Base-by-base conservation (phyloP, 2,797 vertebrate species). In the Eremophila alpestris region DNA sequence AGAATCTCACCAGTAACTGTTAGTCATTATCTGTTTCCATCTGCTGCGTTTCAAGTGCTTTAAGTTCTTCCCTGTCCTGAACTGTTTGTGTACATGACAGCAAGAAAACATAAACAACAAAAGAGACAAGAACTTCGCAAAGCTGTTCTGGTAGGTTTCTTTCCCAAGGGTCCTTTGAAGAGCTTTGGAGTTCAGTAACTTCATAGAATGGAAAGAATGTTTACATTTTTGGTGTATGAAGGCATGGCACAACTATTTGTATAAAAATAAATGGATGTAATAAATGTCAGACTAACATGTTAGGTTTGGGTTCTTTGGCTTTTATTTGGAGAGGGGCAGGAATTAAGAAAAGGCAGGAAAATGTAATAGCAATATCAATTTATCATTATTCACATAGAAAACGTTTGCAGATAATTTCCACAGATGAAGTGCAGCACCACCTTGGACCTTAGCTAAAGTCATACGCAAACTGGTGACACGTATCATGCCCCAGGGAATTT, bases 221-320 rank as follows among this genome's bases (percentile, higher is more conserved):
- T 85, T 78, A 86, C 49, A 58, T 68, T 86, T 94, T 88, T 87
- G 32, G 29, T 30, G 21, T 62, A 87, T 51, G 62, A 89, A 92
- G 22, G 36, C 76, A 76, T 32, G 24, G 27, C n/a, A 94, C 36
- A 82, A 68, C 16, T 79, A 69, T 59, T 82, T 59, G 16, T 81
- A 71, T 18, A 77, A 91, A 92, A 79, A 79, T 54, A 65, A 65
- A 60, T 2, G 6, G 9, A 27, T 56, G 43, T 30, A 59, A 41
- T 74, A 67, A 85, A 83, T n/a, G 19, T 67, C 76, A 83, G 59
- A 81, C 17, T 64, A 63, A 71, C 17, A 30, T 16, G 8, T 40
- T 46, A 32, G 10, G 16, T 69, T 84, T 93, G 34, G 11, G 20
- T 63, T 80, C 52, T 77, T 79, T 26, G 36, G 23, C 38, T 83